Conservation (phyloP, 2,113 vertebrate species). For the Lophochroa leadbeateri region DNA sequence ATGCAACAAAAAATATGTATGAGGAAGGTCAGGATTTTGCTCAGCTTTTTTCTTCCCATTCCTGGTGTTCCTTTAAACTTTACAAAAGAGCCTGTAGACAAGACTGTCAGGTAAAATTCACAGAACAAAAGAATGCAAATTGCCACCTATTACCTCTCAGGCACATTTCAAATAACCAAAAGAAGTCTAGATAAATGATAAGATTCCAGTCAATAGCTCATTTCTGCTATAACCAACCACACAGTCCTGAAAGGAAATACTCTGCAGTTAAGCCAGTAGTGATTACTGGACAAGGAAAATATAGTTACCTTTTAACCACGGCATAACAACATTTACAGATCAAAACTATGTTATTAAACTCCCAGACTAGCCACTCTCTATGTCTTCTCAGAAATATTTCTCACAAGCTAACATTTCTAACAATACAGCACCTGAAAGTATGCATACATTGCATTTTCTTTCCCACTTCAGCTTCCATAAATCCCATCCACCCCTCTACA, state of each 20-base stretch:
- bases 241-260: conserved; percentile 58
- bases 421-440: not conserved
- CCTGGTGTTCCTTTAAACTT: conserved; percentile 58
- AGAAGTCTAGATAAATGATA: conserved; percentile 70
- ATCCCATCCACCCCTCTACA: not conserved
- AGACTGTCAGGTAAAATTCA: conserved; percentile 70
- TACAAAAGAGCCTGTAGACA: conserved; percentile 66
- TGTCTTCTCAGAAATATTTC: not conserved
- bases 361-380: not conserved
- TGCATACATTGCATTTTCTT: not conserved
- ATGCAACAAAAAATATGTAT: conserved; percentile 37
- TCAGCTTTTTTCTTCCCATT: conserved; percentile 42
- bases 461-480: not conserved
- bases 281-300: conserved; percentile 63
- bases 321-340: conserved; percentile 25
- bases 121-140: conserved; percentile 76
- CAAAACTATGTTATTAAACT: conserved; percentile 25
- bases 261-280: conserved; percentile 51
- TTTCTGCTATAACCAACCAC: conserved; percentile 65
- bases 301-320: conserved; percentile 28
- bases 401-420: not conserved
- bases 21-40: conserved; percentile 47
- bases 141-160: conserved; percentile 67
- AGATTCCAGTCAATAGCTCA: conserved; percentile 77
- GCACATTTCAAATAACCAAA: conserved; percentile 78